A percentile compares a stretch with the other conserved stretches of the same genome.
Evolutionary conservation across 2,888 invertebrate genomes (phyloP).

Genomic region (Timema podura): DNA sequence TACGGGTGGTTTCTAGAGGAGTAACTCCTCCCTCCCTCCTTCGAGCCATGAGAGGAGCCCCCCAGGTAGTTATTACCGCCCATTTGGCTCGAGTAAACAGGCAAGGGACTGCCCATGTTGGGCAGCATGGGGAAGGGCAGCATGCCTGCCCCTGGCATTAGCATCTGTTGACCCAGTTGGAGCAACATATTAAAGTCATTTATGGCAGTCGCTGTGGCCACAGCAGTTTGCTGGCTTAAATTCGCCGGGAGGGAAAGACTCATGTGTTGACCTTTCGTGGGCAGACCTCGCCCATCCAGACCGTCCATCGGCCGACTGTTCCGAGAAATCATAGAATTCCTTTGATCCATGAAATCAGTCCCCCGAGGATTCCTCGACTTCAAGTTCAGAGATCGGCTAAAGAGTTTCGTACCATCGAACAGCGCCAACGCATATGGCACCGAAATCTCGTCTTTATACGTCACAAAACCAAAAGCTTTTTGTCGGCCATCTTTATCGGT

Average conservation of each 20-base stretch:
- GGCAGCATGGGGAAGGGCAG: not conserved
- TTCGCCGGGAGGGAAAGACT: not conserved
- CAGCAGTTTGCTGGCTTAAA: not conserved
- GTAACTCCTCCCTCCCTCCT: not conserved
- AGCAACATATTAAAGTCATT: constrained; percentile 20
- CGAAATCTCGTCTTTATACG: constrained; percentile 69
- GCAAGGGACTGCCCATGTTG: not conserved
- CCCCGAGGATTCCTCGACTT: constrained; percentile 41
- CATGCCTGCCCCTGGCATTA: constrained; percentile 6
- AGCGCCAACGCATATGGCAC: constrained; percentile 72
- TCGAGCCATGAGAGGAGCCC: not conserved
- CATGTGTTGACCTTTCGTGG: no score
- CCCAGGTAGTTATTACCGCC: constrained; percentile 19
- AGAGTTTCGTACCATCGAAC: constrained; percentile 66
- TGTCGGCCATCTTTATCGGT: constrained; percentile 68
- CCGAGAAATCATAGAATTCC: no score
- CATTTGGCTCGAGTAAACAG: constrained; percentile 22
- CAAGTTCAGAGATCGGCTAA: constrained; percentile 55
- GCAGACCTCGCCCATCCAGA: no score
- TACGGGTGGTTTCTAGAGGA: constrained; percentile 21
- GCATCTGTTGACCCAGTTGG: constrained; percentile 22
- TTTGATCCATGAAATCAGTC: not conserved
- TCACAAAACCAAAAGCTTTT: constrained; percentile 72
- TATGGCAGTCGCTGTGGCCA: no score
- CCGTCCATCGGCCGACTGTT: no score